A percentile compares a stretch with the other conserved stretches of the same genome.
Conservation (phyloP, 2,797 vertebrate species). For the Schizopygopsis malacanthus region DNA sequence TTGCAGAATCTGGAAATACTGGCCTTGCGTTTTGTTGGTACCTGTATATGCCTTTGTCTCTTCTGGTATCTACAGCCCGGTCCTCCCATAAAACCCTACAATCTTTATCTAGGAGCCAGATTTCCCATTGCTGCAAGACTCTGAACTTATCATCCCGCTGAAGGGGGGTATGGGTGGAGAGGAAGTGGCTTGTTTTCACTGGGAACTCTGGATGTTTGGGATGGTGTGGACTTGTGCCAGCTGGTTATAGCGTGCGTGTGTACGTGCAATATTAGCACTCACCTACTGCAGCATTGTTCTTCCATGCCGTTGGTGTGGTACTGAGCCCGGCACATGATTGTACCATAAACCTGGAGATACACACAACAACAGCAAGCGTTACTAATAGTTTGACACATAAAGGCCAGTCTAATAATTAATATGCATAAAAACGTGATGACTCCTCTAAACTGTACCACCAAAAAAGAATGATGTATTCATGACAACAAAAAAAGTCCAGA, state of each 20-base stretch:
- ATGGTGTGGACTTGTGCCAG: slow-evolving; percentile 39
- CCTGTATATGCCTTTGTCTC: slow-evolving; percentile 39
- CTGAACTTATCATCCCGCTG: slow-evolving; percentile 58
- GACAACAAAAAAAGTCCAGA: slow-evolving; percentile 57
- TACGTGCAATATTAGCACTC: slow-evolving; percentile 37
- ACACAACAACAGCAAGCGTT: slow-evolving; percentile 7
- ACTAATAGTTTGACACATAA: slow-evolving; percentile 28
- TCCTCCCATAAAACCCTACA: slow-evolving; percentile 56
- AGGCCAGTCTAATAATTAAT: slow-evolving; percentile 24
- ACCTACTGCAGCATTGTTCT: slow-evolving; percentile 53
- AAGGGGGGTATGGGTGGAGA: slow-evolving; percentile 70
- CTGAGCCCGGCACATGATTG: not conserved
- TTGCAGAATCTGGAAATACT: not conserved
- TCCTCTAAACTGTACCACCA: slow-evolving; percentile 14
- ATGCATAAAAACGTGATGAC: not conserved
- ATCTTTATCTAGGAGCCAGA: slow-evolving; percentile 53
- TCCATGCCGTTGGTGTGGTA: not conserved
- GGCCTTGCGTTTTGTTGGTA: not conserved
- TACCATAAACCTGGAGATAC: not conserved
- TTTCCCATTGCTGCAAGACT: slow-evolving; percentile 52
- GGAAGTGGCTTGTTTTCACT: slow-evolving; percentile 71
- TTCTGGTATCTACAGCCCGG: slow-evolving; percentile 61
- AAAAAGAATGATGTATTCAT: slow-evolving; percentile 59
- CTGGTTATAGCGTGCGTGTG: slow-evolving; percentile 26
- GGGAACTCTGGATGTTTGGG: slow-evolving; percentile 55